Percentiles rank a stretch among this genome's conserved stretches.
These are phyloP conservation scores for Rhinogobio ventralis DNA, from an alignment of 2,797 vertebrate genomes.

Conservation along the genomic window DNA sequence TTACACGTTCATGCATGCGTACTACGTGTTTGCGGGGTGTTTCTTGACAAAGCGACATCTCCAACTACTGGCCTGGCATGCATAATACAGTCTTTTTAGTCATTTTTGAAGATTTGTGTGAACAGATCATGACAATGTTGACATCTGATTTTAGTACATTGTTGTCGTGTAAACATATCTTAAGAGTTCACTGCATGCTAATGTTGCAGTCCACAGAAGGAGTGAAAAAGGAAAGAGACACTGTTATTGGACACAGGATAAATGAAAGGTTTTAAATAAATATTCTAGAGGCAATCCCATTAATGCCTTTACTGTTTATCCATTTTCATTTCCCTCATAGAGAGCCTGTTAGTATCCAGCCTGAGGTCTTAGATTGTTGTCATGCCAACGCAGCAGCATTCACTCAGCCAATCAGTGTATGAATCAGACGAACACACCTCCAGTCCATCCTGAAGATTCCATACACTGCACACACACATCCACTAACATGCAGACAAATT, in stretches of 20 bases:
- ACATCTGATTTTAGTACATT: no score
- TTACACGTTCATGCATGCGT: no score
- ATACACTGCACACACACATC: background rate
- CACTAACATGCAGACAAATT: background rate
- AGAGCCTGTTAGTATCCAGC: slow-evolving; percentile 29
- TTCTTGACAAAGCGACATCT: no score
- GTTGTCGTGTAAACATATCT: no score
- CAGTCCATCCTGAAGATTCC: slow-evolving; percentile 11
- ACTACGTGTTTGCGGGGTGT: no score
- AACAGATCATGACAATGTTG: no score
- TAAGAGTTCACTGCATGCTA: background rate
- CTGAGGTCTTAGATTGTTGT: slow-evolving; percentile 43
- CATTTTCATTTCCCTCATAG: slow-evolving; percentile 28
- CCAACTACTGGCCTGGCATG: no score
- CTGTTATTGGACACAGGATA: background rate
- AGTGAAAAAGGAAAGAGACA: background rate
- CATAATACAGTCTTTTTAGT: no score
- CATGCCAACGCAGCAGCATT: slow-evolving; percentile 52
- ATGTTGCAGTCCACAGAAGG: background rate
- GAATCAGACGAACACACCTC: slow-evolving; percentile 39
- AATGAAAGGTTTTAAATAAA: background rate
- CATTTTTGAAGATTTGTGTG: no score
- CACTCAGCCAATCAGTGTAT: slow-evolving; percentile 39
- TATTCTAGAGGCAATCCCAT: slow-evolving; percentile 11
- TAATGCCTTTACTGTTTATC: slow-evolving; percentile 21